These are phyloP conservation scores for Zeuzera pyrina DNA, from an alignment of 2,888 invertebrate genomes.

Conservation along the genomic window DNA sequence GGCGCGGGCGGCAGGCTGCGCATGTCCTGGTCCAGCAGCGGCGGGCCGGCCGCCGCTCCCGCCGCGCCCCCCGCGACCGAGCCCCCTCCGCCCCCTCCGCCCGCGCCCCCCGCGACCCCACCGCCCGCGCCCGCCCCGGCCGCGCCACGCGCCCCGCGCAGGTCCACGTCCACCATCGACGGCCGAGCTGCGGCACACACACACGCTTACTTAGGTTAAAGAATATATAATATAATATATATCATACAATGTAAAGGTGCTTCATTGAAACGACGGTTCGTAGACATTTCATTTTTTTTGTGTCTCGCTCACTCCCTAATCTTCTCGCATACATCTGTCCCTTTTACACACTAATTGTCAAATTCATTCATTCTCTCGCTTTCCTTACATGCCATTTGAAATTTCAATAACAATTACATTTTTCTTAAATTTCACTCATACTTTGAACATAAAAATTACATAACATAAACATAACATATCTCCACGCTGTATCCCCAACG, in stretches of 20 bases:
- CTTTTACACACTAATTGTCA: no score
- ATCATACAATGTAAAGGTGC: constrained; percentile 1
- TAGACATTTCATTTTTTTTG: no score
- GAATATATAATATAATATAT: neutral
- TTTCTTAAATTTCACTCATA: no score
- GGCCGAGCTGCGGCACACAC: constrained; percentile 5
- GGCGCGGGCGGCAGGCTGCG: constrained; percentile 63
- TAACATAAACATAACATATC: no score
- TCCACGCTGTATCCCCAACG: no score
- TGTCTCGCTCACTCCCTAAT: no score
- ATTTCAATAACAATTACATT: constrained; percentile 1
- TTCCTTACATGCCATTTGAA: no score
- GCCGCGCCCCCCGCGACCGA: constrained; percentile 12
- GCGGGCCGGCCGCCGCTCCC: constrained; percentile 10
- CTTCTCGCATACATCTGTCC: no score
- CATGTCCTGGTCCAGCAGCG: constrained; percentile 84
- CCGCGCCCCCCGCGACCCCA: constrained; percentile 4
- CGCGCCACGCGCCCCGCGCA: constrained; percentile 7
- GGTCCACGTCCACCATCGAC: constrained; percentile 10
- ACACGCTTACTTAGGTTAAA: neutral
- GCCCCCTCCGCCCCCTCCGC: constrained; percentile 9
- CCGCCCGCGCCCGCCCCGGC: constrained; percentile 8
- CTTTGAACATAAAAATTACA: no score
- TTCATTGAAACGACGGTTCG: neutral
- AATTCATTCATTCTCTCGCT: no score